Evolutionary conservation across 2,113 vertebrate species (phyloP).

Genomic region (Jacana jacana): DNA sequence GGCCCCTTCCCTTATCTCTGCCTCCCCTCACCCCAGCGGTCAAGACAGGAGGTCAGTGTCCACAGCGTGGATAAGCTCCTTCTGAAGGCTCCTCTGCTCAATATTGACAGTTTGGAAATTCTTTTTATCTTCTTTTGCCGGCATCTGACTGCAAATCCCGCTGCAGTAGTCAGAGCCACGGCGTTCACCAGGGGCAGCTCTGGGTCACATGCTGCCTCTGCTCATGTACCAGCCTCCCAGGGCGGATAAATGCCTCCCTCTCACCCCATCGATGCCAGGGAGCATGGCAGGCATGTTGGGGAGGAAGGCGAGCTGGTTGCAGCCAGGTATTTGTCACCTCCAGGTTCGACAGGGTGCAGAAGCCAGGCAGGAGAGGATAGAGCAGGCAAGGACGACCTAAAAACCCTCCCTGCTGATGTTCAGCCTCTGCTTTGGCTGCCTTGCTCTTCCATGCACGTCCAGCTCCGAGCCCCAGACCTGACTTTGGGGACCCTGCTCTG

Average conservation of each 20-base stretch:
- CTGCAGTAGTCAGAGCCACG: rapidly evolving
- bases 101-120: neutral
- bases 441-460: neutral
- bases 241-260: rapidly evolving
- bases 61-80: neutral
- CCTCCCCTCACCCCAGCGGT: neutral
- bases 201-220: rapidly evolving
- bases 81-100: neutral
- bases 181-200: neutral
- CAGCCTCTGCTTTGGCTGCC: neutral
- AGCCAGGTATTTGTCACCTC: neutral
- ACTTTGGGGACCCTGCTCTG: neutral
- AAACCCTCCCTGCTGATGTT: neutral
- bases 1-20: neutral
- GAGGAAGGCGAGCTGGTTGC: neutral
- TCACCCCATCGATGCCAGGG: neutral
- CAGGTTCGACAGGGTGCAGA: neutral
- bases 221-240: rapidly evolving
- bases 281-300: neutral
- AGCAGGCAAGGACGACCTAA: neutral
- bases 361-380: neutral
- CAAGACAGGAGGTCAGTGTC: neutral
- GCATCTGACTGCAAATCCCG: neutral
- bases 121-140: neutral
- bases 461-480: neutral